Evolutionary conservation across 2,888 invertebrate genomes (phyloP), one percentile per base, ranked within the genome.

Genomic region (Hirtodrosophila confusa): DNA sequence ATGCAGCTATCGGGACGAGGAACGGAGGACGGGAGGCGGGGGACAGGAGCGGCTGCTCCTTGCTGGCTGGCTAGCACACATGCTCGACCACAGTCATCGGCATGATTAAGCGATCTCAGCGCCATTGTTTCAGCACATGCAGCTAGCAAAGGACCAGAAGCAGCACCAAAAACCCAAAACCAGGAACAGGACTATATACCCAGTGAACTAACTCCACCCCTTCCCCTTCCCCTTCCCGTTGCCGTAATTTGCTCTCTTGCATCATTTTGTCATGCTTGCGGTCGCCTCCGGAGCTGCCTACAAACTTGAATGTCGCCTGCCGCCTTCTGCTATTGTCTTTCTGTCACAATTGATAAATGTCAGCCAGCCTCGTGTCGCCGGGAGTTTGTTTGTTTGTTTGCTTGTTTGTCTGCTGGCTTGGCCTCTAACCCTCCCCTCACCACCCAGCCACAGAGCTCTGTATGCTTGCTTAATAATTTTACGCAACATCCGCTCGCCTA

Each of bases 81-180:
- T 76, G 78, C 73, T 72, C 66, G 50, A 74, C 78, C 85, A 67
- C 80, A 86, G 55, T 69, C 64, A 76, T 75, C 75, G 72, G 70
- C 80, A 88, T 90, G 90, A 90, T 89, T 86, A 89, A 90, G 86
- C 89, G 84, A 86, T 89, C 88, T 88, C 80, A 69, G 80, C 82
- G 82, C 88, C 83, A 80, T 88, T 89, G 88, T 89, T 87, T 78
- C 67, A 69, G 77, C 66, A 47, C 61, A 53, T 43, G 69, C 68
- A 69, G 55, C 51, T 50, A 39, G 44, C 48, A 39, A 44, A 49
- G 44, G 47, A 48, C 47, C 35, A 49, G 8, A 10, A 37, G 10
- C 36, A 39, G 31, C 9, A 3, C 40, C 17, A 40, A 24, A 24
- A 27, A 27, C 27, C 9, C 1, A 27, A 27, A 27, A 31, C 9